phyloP scores from a whole-genome alignment of 2,797 vertebrate species.

The Sebastes diaconus region DNA sequence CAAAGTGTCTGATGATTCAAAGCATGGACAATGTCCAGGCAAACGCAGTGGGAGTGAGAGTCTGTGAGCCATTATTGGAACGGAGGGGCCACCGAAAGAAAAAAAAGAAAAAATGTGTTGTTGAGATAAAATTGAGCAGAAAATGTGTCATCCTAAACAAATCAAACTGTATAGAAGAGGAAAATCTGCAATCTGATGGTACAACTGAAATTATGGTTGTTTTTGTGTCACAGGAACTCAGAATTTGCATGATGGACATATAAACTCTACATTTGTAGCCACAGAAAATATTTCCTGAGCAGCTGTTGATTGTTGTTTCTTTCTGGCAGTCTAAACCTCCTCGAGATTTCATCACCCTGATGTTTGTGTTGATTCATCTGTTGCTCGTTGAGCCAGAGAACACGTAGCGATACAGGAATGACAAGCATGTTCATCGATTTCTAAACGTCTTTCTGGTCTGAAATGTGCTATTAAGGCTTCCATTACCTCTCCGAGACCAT shows the following conservation, averaged over 20 bases:
- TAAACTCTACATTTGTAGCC: neutral
- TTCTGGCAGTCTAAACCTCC: neutral
- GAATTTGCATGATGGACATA: neutral
- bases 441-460: neutral
- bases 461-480: neutral
- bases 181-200: neutral
- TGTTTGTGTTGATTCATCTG: neutral
- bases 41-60: slow-evolving; percentile 25
- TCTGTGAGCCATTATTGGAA: slow-evolving; percentile 15
- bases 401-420: neutral
- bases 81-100: slow-evolving; percentile 16
- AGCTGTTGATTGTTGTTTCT: neutral
- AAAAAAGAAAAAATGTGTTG: neutral
- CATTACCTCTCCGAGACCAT: neutral
- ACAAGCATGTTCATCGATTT: neutral
- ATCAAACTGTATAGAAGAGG: neutral
- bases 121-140: neutral
- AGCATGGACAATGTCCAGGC: slow-evolving; percentile 43
- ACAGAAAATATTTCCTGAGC: neutral
- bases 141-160: neutral
- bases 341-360: neutral
- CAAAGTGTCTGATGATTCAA: slow-evolving; percentile 60
- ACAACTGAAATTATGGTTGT: neutral
- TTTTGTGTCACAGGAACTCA: neutral
- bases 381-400: neutral